Evolutionary conservation across 2,888 invertebrate species (phyloP).

Genomic region (Terebella lapidaria): DNA sequence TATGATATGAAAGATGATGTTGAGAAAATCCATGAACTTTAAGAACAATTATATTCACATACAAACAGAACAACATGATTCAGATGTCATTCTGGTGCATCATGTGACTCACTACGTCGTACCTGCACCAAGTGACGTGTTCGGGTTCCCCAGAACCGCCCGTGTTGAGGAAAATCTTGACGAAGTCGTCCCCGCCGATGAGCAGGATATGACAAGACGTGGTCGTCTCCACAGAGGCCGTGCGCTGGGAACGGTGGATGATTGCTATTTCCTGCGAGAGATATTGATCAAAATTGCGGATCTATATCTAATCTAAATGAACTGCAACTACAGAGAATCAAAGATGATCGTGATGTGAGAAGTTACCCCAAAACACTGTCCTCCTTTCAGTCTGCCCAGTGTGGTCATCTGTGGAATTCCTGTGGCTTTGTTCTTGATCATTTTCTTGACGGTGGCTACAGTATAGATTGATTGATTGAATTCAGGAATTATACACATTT

Average conservation of each 20-base stretch:
- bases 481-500: not conserved
- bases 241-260: constrained; percentile 17
- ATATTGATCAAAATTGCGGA: not conserved
- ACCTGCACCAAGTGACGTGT: constrained; percentile 40
- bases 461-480: not conserved
- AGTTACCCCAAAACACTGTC: constrained; percentile 44
- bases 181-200: constrained; percentile 20
- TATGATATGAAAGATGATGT: too few species aligned
- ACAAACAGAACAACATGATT: too few species aligned
- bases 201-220: constrained; percentile 18
- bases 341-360: too few species aligned
- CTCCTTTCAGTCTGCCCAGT: constrained; percentile 34
- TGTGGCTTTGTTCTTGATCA: constrained; percentile 6
- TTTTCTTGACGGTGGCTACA: constrained; percentile 21
- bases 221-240: constrained; percentile 21
- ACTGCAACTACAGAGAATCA: not conserved
- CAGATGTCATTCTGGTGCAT: too few species aligned
- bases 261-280: constrained; percentile 21
- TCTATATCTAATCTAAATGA: not conserved
- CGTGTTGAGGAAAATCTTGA: constrained; percentile 18
- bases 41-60: too few species aligned
- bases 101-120: too few species aligned
- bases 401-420: constrained; percentile 22
- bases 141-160: constrained; percentile 22
- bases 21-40: too few species aligned